Percentiles rank a stretch among this genome's conserved stretches.
Evolutionary conservation across 92 coral and sea anemone species (phyloP).

Genomic region (Nematostella vectensis): DNA sequence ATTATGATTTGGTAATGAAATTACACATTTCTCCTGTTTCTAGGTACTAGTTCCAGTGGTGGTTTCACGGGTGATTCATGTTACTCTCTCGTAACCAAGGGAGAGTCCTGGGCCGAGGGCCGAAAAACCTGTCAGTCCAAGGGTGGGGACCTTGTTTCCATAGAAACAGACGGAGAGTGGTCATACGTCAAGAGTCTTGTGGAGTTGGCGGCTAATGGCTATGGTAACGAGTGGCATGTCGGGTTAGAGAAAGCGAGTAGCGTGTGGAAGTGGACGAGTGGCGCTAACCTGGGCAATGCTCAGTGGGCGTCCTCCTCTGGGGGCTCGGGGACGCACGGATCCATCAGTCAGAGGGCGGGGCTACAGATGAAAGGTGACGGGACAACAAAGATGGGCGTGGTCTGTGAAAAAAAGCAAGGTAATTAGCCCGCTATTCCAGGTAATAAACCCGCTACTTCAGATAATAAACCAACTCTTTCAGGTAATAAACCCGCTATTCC

Average conservation of each 20-base stretch:
- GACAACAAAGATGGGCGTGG: background rate
- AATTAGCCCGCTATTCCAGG: background rate
- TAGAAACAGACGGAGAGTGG: slow-evolving; percentile 3
- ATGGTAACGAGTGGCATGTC: background rate
- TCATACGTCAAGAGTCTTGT: background rate
- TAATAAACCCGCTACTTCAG: too few relatives aligned
- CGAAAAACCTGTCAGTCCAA: background rate
- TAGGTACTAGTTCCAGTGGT: background rate
- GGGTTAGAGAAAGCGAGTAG: background rate
- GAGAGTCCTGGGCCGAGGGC: background rate
- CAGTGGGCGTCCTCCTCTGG: too few relatives aligned
- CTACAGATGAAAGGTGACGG: background rate
- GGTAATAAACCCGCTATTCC: too few relatives aligned
- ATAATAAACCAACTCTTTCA: too few relatives aligned
- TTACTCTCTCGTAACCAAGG: background rate
- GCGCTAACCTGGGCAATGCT: too few relatives aligned
- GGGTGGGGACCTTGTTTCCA: slow-evolving; percentile 2
- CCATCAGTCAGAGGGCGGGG: too few relatives aligned
- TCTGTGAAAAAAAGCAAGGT: background rate
- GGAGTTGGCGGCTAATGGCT: background rate
- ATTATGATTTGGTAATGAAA: too few relatives aligned
- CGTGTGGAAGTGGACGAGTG: background rate
- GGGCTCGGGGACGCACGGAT: too few relatives aligned
- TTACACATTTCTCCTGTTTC: background rate
- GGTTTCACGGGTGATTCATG: background rate